These are phyloP conservation scores for Tragulus kanchil DNA, from an alignment of 2,113 vertebrate genomes.

Conservation along the genomic window DNA sequence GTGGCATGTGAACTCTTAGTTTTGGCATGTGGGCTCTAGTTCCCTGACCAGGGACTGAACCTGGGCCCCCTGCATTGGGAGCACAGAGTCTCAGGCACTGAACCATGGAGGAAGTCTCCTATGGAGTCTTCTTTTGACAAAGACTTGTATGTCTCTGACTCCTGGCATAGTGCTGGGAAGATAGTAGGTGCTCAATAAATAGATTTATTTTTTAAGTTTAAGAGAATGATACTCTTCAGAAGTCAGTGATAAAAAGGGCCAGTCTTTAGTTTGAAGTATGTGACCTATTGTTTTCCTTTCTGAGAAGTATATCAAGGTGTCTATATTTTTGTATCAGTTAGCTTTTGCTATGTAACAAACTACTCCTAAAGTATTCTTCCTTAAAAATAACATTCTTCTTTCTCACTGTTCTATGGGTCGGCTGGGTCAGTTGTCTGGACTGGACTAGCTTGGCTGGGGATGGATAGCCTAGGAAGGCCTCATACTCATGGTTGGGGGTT, in stretches of 20 bases:
- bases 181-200: background rate
- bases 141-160: background rate
- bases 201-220: no score
- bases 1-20: background rate
- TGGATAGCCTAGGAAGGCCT: background rate
- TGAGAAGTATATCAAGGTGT: background rate
- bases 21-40: background rate
- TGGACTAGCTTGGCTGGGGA: background rate
- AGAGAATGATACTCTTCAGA: background rate
- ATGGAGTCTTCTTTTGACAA: background rate
- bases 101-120: background rate
- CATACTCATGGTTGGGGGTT: background rate
- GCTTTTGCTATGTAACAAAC: constrained; percentile 51
- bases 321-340: constrained; percentile 23
- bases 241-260: background rate
- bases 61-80: background rate
- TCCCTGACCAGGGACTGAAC: background rate
- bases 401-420: background rate
- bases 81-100: background rate
- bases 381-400: background rate
- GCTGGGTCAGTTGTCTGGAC: background rate
- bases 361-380: background rate
- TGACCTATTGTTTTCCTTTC: background rate
- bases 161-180: background rate
- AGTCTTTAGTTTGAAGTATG: background rate